Evolutionary conservation across 2,797 vertebrate species (phyloP), one percentile per base, ranked within the genome.

Genomic region (Amblyraja radiata): DNA sequence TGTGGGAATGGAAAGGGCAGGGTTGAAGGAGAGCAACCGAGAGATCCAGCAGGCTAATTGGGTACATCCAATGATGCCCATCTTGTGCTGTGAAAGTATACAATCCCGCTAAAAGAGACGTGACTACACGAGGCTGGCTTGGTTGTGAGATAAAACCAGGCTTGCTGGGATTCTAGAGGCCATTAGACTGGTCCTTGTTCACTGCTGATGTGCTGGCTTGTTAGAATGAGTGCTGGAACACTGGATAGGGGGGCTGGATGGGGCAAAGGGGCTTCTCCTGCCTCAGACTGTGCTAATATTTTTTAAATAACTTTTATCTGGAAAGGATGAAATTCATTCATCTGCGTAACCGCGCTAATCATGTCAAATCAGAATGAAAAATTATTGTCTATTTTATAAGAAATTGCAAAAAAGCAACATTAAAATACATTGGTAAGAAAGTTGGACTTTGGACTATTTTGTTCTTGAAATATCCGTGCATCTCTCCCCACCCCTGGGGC

Each of bases 371-470:
- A 74, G 9, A 9, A 74, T 91, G 68, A 32, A n/a, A 46, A 54
- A 76, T 54, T 4, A 92, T 90, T 68, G 68, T 91, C 18, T 92
- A 92, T 92, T 92, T 92, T 92, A 76, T 36, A 76, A 76, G 71
- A 76, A 92, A 92, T 92, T 92, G 71, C 90, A 74, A 76, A 92
- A 54, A 91, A 28, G 54, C 21, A 76, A 71, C 11, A 54, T 54
- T 92, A 92, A 92, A 92, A 92, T 92, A n/a, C 71, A 92, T 92
- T 92, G 39, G 90, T 92, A 76, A 54, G 68, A 76, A 46, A 13
- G 13, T 74, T 92, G 61, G 65, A 65, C 86, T 71, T 2, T 84
- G 32, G 13, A 39, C 16, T 11, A 6, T 79, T 80, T 80, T 80
- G 21, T 74, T 74, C 23, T 74, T 74, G 23, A 61, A 54, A n/a